A percentile compares a stretch with the other conserved stretches of the same genome.
phyloP scores from a whole-genome alignment of 1,140 invertebrate genomes.

The Chironomus striatipennis region DNA sequence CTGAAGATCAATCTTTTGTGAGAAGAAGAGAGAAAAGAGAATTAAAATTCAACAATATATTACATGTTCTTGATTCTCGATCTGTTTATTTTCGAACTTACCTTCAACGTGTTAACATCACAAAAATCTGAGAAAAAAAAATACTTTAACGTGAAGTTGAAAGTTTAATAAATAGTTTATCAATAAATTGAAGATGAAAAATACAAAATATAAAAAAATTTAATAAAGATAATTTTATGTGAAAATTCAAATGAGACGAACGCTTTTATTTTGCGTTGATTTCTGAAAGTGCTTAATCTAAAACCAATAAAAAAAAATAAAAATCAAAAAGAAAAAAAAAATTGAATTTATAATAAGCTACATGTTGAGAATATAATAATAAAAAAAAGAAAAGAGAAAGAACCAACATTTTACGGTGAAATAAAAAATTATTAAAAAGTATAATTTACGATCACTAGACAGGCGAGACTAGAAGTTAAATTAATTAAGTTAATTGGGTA shows the following conservation, averaged over 20 bases:
- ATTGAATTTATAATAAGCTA: slow-evolving; percentile 1
- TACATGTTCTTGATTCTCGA: neutral
- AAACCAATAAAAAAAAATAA: slow-evolving; percentile 22
- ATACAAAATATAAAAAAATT: neutral
- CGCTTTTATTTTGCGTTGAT: neutral
- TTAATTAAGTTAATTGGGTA: slow-evolving; percentile 23
- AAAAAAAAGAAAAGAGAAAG: neutral
- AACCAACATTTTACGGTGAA: slow-evolving; percentile 2
- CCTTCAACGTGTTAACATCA: slow-evolving; percentile 20
- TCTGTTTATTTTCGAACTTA: slow-evolving; percentile 12
- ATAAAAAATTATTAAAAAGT: slow-evolving; percentile 12
- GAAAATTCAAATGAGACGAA: neutral
- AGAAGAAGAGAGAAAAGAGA: too few species aligned
- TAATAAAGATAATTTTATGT: neutral
- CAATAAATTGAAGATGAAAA: neutral
- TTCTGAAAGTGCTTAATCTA: neutral
- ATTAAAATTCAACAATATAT: neutral
- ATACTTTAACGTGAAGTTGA: neutral
- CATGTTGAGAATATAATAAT: neutral
- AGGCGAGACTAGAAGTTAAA: neutral
- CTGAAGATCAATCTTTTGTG: too few species aligned
- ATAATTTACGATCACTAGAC: neutral
- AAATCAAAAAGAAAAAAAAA: neutral
- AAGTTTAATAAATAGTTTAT: neutral
- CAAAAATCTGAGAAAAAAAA: slow-evolving; percentile 18